phyloP scores from a whole-genome alignment of 2,113 vertebrate species.

The Hydropotes inermis region DNA sequence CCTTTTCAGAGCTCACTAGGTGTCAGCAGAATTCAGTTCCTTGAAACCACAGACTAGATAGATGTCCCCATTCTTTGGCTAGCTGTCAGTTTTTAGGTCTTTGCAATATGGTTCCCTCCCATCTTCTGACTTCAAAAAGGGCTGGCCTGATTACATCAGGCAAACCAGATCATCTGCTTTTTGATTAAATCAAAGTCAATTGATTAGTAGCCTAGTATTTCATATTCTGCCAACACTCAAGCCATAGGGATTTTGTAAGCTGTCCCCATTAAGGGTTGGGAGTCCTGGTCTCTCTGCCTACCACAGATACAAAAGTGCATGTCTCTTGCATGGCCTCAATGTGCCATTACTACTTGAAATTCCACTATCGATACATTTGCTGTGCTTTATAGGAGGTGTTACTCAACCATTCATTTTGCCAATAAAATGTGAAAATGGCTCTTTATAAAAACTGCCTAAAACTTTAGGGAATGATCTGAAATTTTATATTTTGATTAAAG shows the following conservation, averaged over 20 bases:
- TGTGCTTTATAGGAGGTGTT: not conserved
- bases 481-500: not conserved
- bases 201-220: not conserved
- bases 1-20: not conserved
- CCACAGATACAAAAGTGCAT: not conserved
- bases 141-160: not conserved
- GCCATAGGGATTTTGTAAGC: not conserved
- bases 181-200: not conserved
- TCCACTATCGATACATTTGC: not conserved
- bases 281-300: not conserved
- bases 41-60: not conserved
- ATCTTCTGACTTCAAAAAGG: not conserved
- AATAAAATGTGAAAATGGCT: not conserved
- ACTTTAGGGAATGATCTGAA: not conserved
- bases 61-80: not conserved
- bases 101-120: not conserved
- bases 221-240: not conserved
- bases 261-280: accelerated
- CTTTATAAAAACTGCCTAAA: not conserved
- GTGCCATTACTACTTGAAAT: not conserved
- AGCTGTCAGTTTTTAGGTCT: too few relatives aligned
- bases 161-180: not conserved
- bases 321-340: not conserved
- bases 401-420: not conserved
- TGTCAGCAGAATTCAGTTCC: not conserved